These are phyloP conservation scores for Coccyzus lansbergi DNA, from an alignment of 2,797 vertebrate genomes.

Conservation along the genomic window DNA sequence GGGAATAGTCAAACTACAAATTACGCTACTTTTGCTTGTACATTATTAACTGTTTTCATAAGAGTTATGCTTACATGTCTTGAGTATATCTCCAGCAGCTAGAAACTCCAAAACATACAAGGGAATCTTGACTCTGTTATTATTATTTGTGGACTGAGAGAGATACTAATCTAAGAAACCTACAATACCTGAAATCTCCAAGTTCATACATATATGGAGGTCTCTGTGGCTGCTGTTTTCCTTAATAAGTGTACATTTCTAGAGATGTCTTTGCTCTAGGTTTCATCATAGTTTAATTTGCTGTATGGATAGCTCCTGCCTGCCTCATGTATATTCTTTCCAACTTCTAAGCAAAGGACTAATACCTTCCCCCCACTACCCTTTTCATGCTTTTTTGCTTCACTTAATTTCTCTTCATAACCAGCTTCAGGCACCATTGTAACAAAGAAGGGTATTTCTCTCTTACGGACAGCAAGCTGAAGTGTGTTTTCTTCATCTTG, in stretches of 20 bases:
- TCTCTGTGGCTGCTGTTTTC: background rate
- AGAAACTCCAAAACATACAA: background rate
- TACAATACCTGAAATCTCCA: background rate
- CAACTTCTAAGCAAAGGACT: background rate
- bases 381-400: background rate
- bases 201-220: background rate
- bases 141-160: background rate
- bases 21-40: background rate
- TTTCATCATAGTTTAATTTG: background rate
- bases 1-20: background rate
- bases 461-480: background rate
- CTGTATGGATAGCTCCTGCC: background rate
- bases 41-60: background rate
- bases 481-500: background rate
- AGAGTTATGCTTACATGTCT: background rate
- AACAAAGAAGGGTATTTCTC: background rate
- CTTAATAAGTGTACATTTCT: background rate
- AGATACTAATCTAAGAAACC: background rate
- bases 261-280: background rate
- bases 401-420: background rate
- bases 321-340: background rate
- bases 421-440: background rate
- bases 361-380: background rate
- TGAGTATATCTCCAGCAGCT: background rate
- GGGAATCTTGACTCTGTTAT: background rate